These are phyloP conservation scores for Myodes glareolus DNA, from an alignment of 2,113 vertebrate species.

Conservation along the genomic window DNA sequence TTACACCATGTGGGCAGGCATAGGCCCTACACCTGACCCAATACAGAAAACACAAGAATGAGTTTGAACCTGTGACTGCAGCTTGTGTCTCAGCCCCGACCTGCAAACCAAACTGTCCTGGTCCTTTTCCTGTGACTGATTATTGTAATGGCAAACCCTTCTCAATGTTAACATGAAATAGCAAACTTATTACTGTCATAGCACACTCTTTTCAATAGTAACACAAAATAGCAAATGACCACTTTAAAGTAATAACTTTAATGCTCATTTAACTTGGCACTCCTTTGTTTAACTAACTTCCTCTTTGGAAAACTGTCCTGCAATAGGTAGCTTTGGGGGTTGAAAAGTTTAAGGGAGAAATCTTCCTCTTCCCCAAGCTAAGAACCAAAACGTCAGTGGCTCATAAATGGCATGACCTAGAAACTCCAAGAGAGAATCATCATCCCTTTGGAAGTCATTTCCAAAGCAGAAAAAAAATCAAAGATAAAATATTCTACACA, in stretches of 20 bases:
- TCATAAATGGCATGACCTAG: background rate
- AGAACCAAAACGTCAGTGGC: background rate
- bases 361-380: background rate
- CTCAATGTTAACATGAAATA: background rate
- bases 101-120: background rate
- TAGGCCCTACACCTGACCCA: background rate
- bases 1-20: background rate
- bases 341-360: background rate
- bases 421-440: background rate
- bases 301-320: background rate
- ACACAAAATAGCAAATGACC: background rate
- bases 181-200: background rate
- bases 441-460: background rate
- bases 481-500: background rate
- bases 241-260: background rate
- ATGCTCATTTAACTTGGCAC: background rate
- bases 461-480: background rate
- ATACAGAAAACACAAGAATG: background rate
- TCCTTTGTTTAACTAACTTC: background rate
- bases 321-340: background rate
- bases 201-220: background rate
- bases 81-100: background rate
- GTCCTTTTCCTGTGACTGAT: background rate
- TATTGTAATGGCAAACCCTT: background rate
- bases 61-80: background rate